Base-by-base conservation (phyloP, 2,113 vertebrate species). In the Megaceryle torquata region DNA sequence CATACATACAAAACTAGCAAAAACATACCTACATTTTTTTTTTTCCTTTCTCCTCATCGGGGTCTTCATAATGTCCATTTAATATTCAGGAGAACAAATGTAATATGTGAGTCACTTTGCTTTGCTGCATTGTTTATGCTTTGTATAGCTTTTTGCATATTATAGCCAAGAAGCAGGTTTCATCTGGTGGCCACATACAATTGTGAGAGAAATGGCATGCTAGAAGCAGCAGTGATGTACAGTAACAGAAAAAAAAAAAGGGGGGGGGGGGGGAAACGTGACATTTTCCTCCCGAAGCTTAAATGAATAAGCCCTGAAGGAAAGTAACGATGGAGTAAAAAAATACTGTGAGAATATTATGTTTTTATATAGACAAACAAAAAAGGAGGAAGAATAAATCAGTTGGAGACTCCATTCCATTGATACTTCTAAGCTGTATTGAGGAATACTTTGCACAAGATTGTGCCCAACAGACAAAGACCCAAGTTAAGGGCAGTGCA, bases 351-450 rank as follows among this genome's bases (percentile, higher is more conserved):
- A 95, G 50, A 29, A 81, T 89, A 63, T n/a, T 75, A 37, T 82
- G 48, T 82, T 95, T 72, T 69, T 76, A 76, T 85, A 50, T 4
- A 93, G 90, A 90, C 33, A 77, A 69, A 80, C 74, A 87, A 89
- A 94, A 88, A 88, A 68, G 5, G 9, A 94, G 76, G 76, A 88
- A 78, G 65, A 96, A 95, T 71, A 94, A 87, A 90, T 68, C 83
- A 85, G 44, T 46, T 53, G 82, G 53, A 76, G 37, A 10, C 54
- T 41, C 33, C 70, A 82, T 84, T 82, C 59, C 86, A 91, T 54
- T 92, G 90, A 68, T 93, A 94, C 81, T 96, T 94, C 88, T 84
- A 88, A 91, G 92, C 72, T 95, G 61, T 63, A 84, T 37, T 93
- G 70, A 86, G 33, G 77, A 72, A 57, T 85, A 50, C 67, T 90